A percentile compares a stretch with the other conserved stretches of the same genome.
These are phyloP conservation scores for Laticauda colubrina DNA, from an alignment of 2,113 vertebrate genomes.

Conservation along the genomic window DNA sequence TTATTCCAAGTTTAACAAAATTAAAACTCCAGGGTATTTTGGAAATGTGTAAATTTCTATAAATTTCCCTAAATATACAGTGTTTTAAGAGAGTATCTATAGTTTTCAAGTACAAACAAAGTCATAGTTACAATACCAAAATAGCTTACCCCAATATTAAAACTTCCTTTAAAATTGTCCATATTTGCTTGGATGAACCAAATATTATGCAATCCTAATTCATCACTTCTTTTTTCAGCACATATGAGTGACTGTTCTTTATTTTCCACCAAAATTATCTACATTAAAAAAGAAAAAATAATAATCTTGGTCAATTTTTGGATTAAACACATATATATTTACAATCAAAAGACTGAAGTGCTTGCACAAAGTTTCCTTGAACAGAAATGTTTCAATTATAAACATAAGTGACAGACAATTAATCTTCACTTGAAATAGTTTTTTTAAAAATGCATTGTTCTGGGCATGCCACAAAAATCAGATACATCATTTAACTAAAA, in stretches of 20 bases:
- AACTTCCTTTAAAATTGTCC: slow-evolving; percentile 90
- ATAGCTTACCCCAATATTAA: slow-evolving; percentile 91
- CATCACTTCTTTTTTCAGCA: slow-evolving; percentile 82
- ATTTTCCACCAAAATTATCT: slow-evolving; percentile 95
- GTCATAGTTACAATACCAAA: slow-evolving; percentile 10
- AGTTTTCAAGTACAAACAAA: slow-evolving; percentile 27
- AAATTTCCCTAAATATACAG: background rate
- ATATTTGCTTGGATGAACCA: slow-evolving; percentile 95
- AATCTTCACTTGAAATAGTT: background rate
- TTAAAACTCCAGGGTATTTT: background rate
- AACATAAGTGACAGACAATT: background rate
- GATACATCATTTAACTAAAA: background rate
- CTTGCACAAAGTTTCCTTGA: background rate
- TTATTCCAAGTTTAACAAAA: background rate
- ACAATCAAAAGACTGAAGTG: background rate
- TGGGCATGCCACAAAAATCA: background rate
- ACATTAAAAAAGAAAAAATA: slow-evolving; percentile 33
- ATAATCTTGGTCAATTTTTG: background rate
- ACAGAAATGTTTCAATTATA: background rate
- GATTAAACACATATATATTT: background rate
- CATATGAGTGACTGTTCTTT: slow-evolving; percentile 92
- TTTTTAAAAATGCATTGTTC: background rate
- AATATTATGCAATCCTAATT: slow-evolving; percentile 85
- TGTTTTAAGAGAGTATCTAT: slow-evolving; percentile 12
- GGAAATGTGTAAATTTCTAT: background rate